phyloP scores from a whole-genome alignment of 2,113 vertebrate species.

The Misgurnus mizolepis region DNA sequence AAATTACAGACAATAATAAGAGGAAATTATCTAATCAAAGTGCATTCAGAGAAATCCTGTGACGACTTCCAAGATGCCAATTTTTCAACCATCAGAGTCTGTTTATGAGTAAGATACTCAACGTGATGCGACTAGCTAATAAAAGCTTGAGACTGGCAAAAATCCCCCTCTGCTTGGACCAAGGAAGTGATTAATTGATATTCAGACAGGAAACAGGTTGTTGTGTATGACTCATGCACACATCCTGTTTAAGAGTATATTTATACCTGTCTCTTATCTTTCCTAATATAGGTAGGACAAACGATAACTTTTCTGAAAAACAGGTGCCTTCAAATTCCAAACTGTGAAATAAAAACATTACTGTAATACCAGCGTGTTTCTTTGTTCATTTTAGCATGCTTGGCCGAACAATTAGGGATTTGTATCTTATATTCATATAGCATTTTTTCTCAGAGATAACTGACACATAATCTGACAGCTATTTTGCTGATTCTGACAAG shows the following conservation, averaged over 20 bases:
- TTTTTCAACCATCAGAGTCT: conserved; percentile 23
- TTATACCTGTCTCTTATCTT: conserved; percentile 60
- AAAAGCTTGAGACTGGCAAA: conserved; percentile 58
- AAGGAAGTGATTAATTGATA: conserved; percentile 63
- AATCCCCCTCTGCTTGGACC: conserved; percentile 29
- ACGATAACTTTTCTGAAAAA: neutral
- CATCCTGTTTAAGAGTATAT: conserved; percentile 45
- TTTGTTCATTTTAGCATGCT: neutral
- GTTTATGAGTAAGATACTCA: conserved; percentile 27
- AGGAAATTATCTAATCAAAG: neutral
- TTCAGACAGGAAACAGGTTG: conserved; percentile 62
- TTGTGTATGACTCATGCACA: conserved; percentile 58
- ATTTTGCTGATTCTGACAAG: conserved; percentile 5
- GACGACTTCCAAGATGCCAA: conserved; percentile 18
- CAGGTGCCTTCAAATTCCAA: neutral
- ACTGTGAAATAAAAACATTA: neutral
- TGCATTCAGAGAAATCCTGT: conserved; percentile 14
- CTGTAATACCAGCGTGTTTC: neutral
- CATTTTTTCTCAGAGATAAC: conserved; percentile 12
- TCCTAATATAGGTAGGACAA: neutral
- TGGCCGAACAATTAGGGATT: neutral
- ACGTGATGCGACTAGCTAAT: conserved; percentile 51
- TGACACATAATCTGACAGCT: conserved; percentile 21
- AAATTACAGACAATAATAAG: too few species aligned
- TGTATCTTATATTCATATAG: neutral